Evolutionary conservation across 2,113 vertebrate genomes (phyloP).

Genomic region (Paralichthys olivaceus): DNA sequence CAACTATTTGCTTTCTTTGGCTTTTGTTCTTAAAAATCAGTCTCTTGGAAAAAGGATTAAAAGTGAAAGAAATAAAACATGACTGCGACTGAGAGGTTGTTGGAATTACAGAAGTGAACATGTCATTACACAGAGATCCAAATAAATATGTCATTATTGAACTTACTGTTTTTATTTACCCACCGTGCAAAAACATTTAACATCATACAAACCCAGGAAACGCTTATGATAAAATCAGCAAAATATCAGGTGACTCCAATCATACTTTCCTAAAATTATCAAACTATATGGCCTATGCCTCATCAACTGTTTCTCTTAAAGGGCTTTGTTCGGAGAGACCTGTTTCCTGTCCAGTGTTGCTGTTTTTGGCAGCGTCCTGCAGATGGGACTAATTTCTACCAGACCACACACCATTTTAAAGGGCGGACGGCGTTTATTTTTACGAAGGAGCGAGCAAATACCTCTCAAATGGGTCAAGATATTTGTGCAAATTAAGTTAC

Average conservation of each 20-base stretch:
- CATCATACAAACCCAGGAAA: not conserved
- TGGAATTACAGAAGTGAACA: too few species aligned
- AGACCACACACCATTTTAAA: conserved; percentile 84
- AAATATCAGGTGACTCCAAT: conserved; percentile 20
- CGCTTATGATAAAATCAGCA: not conserved
- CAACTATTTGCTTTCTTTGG: not conserved
- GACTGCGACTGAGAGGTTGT: too few species aligned
- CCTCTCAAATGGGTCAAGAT: conserved; percentile 72
- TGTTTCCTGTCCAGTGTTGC: conserved; percentile 77
- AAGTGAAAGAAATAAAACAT: too few species aligned
- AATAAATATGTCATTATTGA: conserved; percentile 8
- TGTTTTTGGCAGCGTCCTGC: conserved; percentile 78
- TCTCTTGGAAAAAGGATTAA: too few species aligned
- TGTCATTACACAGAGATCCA: not conserved
- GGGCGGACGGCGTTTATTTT: conserved; percentile 78
- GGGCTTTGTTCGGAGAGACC: conserved; percentile 71
- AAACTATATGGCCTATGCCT: conserved; percentile 31
- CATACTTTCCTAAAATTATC: conserved; percentile 37
- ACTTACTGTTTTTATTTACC: not conserved
- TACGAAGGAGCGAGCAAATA: conserved; percentile 64
- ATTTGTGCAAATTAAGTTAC: conserved; percentile 74
- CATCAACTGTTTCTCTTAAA: conserved; percentile 57
- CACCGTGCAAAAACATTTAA: not conserved
- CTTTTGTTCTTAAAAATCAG: conserved; percentile 20
- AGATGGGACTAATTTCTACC: conserved; percentile 81